phyloP scores from a whole-genome alignment of 2,113 vertebrate species.

The Pachyramphus minor region DNA sequence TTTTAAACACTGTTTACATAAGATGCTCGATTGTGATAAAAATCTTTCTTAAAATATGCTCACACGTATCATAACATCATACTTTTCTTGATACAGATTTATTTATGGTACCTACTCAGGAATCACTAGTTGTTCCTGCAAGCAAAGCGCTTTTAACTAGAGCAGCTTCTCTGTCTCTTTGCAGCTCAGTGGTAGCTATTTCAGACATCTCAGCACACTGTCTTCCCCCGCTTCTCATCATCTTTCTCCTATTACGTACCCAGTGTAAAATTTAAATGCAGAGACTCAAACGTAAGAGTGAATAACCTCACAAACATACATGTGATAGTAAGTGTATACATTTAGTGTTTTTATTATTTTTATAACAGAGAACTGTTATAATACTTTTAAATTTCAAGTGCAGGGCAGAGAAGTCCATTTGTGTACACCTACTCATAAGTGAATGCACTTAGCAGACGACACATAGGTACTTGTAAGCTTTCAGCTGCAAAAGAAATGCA shows the following conservation, averaged over 20 bases:
- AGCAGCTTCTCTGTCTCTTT: not conserved
- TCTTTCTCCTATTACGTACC: not conserved
- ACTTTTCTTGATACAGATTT: constrained; percentile 10
- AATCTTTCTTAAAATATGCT: constrained; percentile 2
- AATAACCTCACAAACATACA: not conserved
- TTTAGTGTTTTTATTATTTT: not conserved
- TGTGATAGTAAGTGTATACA: not conserved
- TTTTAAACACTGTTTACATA: constrained; percentile 28
- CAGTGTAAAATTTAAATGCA: not conserved
- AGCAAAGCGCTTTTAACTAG: constrained; percentile 41
- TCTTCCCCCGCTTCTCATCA: constrained; percentile 28
- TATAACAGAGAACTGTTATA: not conserved
- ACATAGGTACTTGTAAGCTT: not conserved
- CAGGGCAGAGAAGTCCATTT: not conserved
- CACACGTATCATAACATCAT: not conserved
- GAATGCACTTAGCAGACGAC: constrained; percentile 13
- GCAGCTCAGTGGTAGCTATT: constrained; percentile 20
- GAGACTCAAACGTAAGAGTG: not conserved
- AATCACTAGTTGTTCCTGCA: constrained; percentile 43
- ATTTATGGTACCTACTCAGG: constrained; percentile 9
- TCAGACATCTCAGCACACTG: not conserved
- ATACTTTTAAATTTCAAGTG: constrained; percentile 5
- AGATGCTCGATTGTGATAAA: not conserved
- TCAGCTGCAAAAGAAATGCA: not conserved
- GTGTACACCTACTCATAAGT: not conserved